Evolutionary conservation across 2,113 vertebrate genomes (phyloP), one percentile per base, ranked within the genome.

Genomic region (Vicugna pacos): DNA sequence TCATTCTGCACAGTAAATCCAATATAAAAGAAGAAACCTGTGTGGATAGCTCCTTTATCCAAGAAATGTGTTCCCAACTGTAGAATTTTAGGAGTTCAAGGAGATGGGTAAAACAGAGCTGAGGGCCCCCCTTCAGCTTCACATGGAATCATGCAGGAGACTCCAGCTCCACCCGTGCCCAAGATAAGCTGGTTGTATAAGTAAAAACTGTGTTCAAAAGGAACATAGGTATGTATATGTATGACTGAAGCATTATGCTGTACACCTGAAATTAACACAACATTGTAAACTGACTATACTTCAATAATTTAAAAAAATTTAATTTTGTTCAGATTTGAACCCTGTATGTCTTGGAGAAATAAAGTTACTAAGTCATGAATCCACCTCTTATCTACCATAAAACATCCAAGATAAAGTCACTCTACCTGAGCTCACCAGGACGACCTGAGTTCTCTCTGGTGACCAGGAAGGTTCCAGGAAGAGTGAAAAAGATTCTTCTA

Each of bases 391-490:
- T 82, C 35, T 81, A 67, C n/a, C 89, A 75, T 70, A 94, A 89
- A 95, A 89, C 83, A 56, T 19, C 22, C 52, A 86, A 96, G 24
- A 70, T 28, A 26, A 28, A 32, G 35, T 19, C 24, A 64, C 17
- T 88, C 32, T 77, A n/a, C 10, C 30, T 62, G 38, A 42, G 38
- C 38, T 48, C 32, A 82, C 10, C 64, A 32, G 16, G 60, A 80
- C 30, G 54, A n/a, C 48, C 56, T 73, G 81, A 91, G 64, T 89
- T 92, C 67, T 93, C 35, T 79, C 81, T 48, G 72, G 20, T 89
- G 88, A 13, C 72, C 84, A 93, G 10, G 35, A 72, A 91, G 32
- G 9, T 91, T 84, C 56, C 54, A 62, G 26, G 38, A 88, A 97
- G 64, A 75, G 15, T 56, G 7, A 15, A 82, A 93, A 89, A 75